Base-by-base conservation (phyloP, 2,888 invertebrate species). In the Hipparchia semele region DNA sequence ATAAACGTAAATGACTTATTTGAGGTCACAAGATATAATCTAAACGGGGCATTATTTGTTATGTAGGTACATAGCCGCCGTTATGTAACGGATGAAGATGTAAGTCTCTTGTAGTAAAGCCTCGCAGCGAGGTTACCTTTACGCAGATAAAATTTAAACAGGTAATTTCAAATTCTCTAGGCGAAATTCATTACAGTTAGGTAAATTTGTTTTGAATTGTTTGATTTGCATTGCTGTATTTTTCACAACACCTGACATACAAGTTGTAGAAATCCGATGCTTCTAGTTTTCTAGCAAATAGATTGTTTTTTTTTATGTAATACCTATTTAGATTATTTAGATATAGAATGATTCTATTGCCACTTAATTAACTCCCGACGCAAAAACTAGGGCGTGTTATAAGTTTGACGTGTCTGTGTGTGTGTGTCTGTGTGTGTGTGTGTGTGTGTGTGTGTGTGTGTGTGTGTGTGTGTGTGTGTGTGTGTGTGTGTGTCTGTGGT, bases 71-170 rank as follows among this genome's bases (percentile, higher is more conserved):
- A 9, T 12, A 46, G 62, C 13, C n/a, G 61, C 60, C 51, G 56
- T 71, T 72, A 76, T 73, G 68, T 76, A 74, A 76, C 68, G 60
- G 64, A 68, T 60, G 71, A 56, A 9, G 23, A 23, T 23, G 23
- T 23, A 23, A 23, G 13, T 58, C n/a, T n/a, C 61, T 4, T 69
- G 56, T 60, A 68, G 60, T 65, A 53, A 49, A 70, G 51, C 65
- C 65, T 72, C 58, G 53, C 68, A 71, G 69, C 66, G 1, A 46
- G 53, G 54, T 62, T 54, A 61, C 61, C 45, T 33, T 60, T 69
- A 59, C 13, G 23, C 39, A 39, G 12, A 49, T 49, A 49, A 39
- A 8, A 6, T 49, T 7, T 59, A 45, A 23, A 68, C 13, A 6
- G 65, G 51, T 33, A 2, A 53, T 61, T 69, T 10, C 6, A 33